phyloP scores from a whole-genome alignment of 2,888 invertebrate species.

The Tetheella fluctuosa region DNA sequence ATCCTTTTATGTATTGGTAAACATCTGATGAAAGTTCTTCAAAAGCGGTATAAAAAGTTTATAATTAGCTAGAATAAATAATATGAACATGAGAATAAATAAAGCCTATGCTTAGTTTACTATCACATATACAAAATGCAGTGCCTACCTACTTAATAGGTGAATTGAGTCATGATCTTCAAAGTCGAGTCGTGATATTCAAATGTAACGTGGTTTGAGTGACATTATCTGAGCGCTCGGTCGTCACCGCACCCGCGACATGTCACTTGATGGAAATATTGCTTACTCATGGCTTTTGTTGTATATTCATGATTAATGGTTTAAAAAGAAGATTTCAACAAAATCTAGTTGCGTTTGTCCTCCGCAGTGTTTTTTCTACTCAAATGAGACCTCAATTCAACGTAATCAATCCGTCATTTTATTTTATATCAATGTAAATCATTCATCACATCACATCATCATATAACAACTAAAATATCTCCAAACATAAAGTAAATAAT shows the following conservation, averaged over 20 bases:
- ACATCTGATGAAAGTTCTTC: background rate
- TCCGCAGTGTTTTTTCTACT: background rate
- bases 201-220: conserved; percentile 44
- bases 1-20: background rate
- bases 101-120: no score
- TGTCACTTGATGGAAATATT: background rate
- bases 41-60: background rate
- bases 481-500: no score
- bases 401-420: no score
- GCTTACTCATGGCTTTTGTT: background rate
- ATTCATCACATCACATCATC: no score
- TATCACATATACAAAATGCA: background rate
- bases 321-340: background rate
- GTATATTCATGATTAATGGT: background rate
- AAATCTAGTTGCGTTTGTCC: background rate
- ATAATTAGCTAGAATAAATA: background rate
- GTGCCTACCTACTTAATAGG: conserved; percentile 15
- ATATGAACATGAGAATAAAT: no score
- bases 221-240: conserved; percentile 45
- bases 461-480: no score
- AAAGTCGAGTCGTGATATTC: conserved; percentile 41
- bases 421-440: no score
- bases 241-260: conserved; percentile 24
- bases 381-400: background rate
- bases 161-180: conserved; percentile 44